Evolutionary conservation across 2,888 invertebrate genomes (phyloP).

Genomic region (Drosophila mayaguana): DNA sequence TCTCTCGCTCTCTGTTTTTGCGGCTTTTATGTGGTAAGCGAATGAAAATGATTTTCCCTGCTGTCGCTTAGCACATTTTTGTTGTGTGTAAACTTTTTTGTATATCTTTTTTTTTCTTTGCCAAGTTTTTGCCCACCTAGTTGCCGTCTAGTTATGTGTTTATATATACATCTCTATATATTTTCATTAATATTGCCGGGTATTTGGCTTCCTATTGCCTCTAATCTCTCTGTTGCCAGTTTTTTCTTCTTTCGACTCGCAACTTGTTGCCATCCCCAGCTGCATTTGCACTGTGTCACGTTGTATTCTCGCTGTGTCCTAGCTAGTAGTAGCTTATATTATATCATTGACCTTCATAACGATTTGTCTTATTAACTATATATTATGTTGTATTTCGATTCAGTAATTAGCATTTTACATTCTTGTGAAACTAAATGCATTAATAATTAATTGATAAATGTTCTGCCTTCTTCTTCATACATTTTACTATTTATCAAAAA

Average conservation of each 20-base stretch:
- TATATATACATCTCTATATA: conserved; percentile 1
- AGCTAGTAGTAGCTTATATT: conserved; percentile 27
- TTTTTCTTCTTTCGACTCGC: conserved; percentile 26
- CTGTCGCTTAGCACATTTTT: conserved; percentile 70
- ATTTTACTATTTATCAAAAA: neutral
- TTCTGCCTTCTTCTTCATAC: neutral
- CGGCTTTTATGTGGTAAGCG: conserved; percentile 41
- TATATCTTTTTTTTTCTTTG: conserved; percentile 32
- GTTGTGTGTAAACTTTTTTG: conserved; percentile 7
- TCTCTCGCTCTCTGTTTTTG: conserved; percentile 8
- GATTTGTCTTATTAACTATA: conserved; percentile 35
- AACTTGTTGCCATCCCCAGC: conserved; percentile 67
- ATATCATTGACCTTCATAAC: conserved; percentile 47
- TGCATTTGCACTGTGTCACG: conserved; percentile 53
- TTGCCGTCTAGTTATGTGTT: conserved; percentile 17
- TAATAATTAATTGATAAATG: too few species aligned
- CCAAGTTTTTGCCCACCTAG: conserved; percentile 39
- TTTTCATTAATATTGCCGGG: conserved; percentile 16
- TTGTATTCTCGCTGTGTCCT: conserved; percentile 26
- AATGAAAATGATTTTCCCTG: conserved; percentile 65
- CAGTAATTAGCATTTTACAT: neutral
- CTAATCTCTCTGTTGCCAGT: conserved; percentile 14
- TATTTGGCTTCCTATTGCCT: conserved; percentile 37
- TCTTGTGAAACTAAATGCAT: neutral
- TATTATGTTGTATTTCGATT: neutral